These are phyloP conservation scores for Lithodes maja DNA, from an alignment of 2,888 invertebrate genomes.

Conservation along the genomic window DNA sequence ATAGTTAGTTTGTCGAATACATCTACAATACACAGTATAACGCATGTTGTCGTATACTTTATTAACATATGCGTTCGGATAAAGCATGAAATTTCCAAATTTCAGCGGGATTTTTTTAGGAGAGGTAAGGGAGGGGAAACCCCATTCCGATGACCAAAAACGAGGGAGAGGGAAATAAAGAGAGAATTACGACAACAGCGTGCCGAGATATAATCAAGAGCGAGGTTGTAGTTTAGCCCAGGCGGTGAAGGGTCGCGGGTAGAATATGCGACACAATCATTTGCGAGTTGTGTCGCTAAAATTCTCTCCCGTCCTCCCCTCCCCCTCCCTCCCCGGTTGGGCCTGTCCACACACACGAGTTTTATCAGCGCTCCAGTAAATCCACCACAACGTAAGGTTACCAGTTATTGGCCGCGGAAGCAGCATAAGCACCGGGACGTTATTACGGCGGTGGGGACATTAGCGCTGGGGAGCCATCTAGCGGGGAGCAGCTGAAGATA, in stretches of 20 bases:
- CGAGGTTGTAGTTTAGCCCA: not conserved
- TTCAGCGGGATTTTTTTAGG: too few species aligned
- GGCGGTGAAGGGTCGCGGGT: not conserved
- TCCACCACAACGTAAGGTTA: not conserved
- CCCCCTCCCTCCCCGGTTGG: not conserved
- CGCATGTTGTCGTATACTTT: too few species aligned
- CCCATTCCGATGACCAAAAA: too few species aligned
- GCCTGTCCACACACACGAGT: not conserved
- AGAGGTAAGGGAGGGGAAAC: too few species aligned
- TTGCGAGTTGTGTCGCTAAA: not conserved
- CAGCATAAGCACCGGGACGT: not conserved
- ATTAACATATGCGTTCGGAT: too few species aligned
- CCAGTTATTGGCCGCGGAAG: not conserved
- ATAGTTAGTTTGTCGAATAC: too few species aligned
- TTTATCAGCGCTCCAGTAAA: not conserved
- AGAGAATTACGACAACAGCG: not conserved
- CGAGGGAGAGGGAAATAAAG: slow-evolving; percentile 14
- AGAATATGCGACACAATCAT: not conserved
- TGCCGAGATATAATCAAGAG: not conserved
- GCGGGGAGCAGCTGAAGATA: too few species aligned
- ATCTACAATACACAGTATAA: too few species aligned
- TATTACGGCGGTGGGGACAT: not conserved
- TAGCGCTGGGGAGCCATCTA: not conserved
- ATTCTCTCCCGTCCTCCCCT: not conserved
- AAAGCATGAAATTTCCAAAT: too few species aligned